Conservation (phyloP, 2,888 invertebrate species). For the Drosophila mimica region DNA sequence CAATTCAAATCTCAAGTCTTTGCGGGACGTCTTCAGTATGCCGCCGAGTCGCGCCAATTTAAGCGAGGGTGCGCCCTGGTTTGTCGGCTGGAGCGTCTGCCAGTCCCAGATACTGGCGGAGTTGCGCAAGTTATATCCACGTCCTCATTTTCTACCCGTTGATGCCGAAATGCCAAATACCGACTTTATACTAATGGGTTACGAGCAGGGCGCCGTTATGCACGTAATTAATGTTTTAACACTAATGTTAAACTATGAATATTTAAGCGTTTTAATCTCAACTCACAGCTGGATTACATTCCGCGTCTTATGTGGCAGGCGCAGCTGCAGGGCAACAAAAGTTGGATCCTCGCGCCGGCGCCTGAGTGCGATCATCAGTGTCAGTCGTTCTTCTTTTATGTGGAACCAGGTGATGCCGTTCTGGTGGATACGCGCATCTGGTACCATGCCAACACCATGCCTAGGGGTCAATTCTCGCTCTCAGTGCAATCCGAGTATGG, state of each 20-base stretch:
- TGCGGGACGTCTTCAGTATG: slow-evolving; percentile 92
- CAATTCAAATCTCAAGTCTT: slow-evolving; percentile 91
- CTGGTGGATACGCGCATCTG: slow-evolving; percentile 95
- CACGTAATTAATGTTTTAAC: slow-evolving; percentile 88
- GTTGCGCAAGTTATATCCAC: slow-evolving; percentile 91
- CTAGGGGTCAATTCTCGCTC: slow-evolving; percentile 92
- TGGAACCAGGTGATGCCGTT: slow-evolving; percentile 94
- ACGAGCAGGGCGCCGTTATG: slow-evolving; percentile 95
- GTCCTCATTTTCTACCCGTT: slow-evolving; percentile 94
- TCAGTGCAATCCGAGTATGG: slow-evolving; percentile 97
- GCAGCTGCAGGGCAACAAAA: slow-evolving; percentile 93
- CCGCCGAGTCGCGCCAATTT: slow-evolving; percentile 87
- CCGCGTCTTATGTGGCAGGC: slow-evolving; percentile 97
- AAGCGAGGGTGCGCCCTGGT: slow-evolving; percentile 91
- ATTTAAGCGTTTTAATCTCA: background rate
- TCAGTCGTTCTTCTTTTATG: slow-evolving; percentile 90
- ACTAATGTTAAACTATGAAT: background rate
- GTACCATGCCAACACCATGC: slow-evolving; percentile 95
- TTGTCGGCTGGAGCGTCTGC: slow-evolving; percentile 97
- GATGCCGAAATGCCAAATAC: slow-evolving; percentile 95
- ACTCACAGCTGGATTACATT: slow-evolving; percentile 93
- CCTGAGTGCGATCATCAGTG: slow-evolving; percentile 94
- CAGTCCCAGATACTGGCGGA: slow-evolving; percentile 91
- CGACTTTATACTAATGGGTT: slow-evolving; percentile 97
- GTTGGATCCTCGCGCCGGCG: slow-evolving; percentile 93